Evolutionary conservation across 2,888 invertebrate genomes (phyloP).

Genomic region (Lasioglossum lativentre): DNA sequence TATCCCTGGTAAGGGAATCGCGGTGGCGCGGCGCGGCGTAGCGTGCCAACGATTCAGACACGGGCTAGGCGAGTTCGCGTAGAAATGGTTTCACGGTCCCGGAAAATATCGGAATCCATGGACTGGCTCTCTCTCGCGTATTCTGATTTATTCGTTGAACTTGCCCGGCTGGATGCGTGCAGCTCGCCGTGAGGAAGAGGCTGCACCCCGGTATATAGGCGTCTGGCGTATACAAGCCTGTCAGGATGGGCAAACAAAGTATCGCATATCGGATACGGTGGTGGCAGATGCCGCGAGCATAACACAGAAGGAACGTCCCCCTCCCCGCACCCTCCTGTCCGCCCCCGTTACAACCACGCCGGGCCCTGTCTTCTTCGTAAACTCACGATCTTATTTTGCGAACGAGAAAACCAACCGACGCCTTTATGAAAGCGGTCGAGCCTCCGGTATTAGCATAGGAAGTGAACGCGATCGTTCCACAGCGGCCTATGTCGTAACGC

Average conservation of each 20-base stretch:
- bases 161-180: conserved; percentile 57
- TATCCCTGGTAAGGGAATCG: background rate
- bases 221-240: conserved; percentile 42
- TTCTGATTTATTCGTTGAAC: conserved; percentile 76
- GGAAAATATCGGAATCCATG: conserved; percentile 41
- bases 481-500: background rate
- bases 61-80: conserved; percentile 17
- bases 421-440: conserved; percentile 72
- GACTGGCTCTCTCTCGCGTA: conserved; percentile 52
- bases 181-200: conserved; percentile 2
- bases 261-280: conserved; percentile 74
- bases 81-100: conserved; percentile 20
- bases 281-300: conserved; percentile 78
- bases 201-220: conserved; percentile 23
- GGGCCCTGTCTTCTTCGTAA: conserved; percentile 50
- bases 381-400: conserved; percentile 73
- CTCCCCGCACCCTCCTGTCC: conserved; percentile 22
- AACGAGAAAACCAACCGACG: conserved; percentile 58
- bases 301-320: conserved; percentile 59
- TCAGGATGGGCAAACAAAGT: conserved; percentile 71
- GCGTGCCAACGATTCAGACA: conserved; percentile 17
- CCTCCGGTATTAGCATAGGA: conserved; percentile 70
- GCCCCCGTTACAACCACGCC: conserved; percentile 22
- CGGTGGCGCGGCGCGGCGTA: background rate
- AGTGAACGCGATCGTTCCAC: conserved; percentile 50